Evolutionary conservation across 2,113 vertebrate species (phyloP).

Genomic region (Melozone crissalis): DNA sequence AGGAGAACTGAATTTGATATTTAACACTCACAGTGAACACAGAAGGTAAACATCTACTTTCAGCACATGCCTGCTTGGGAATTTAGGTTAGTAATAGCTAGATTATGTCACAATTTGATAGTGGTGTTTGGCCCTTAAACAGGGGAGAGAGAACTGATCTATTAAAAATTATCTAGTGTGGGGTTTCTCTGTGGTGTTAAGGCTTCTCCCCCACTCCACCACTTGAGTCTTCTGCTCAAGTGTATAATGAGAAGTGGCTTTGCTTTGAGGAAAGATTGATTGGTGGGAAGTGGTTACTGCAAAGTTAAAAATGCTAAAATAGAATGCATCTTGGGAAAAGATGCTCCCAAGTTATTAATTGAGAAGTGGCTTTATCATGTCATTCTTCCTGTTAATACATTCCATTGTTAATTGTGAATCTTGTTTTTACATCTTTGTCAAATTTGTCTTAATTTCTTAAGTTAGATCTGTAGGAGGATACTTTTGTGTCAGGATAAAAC

Average conservation of each 20-base stretch:
- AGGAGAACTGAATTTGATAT: not conserved
- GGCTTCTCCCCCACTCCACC: not conserved
- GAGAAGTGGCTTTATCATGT: not conserved
- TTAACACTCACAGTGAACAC: not conserved
- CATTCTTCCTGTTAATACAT: conserved; percentile 30
- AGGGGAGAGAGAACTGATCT: not conserved
- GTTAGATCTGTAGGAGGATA: conserved; percentile 30
- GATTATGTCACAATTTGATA: not conserved
- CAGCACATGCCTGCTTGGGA: not conserved
- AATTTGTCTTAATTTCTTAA: conserved; percentile 20
- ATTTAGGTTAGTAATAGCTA: not conserved
- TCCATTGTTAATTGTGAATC: not conserved
- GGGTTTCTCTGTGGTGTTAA: not conserved
- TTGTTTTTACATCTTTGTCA: conserved; percentile 36
- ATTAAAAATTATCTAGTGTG: not conserved
- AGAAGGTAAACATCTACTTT: not conserved
- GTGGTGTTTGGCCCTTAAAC: not conserved
- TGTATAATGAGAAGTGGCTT: not conserved
- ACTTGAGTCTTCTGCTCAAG: not conserved
- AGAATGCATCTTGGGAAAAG: not conserved
- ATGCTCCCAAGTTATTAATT: conserved; percentile 32
- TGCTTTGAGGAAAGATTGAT: not conserved
- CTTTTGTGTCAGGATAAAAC: conserved; percentile 34
- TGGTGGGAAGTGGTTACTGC: conserved; percentile 4
- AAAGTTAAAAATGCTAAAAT: conserved; percentile 16